These are phyloP conservation scores for Lasioglossum lativentre DNA, from an alignment of 2,888 invertebrate genomes.

Conservation along the genomic window DNA sequence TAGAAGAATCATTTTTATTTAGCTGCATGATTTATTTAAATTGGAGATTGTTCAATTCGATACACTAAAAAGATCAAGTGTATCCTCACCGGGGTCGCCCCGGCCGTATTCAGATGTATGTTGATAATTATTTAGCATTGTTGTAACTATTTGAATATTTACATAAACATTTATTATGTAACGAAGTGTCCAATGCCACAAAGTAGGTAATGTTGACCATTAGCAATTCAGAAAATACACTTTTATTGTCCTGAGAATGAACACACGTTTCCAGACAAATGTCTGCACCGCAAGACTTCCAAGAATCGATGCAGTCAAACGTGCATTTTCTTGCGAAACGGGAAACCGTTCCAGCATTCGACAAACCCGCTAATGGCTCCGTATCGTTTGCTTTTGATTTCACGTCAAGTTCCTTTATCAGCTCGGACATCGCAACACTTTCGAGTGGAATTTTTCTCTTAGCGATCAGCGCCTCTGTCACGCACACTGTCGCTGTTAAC, in stretches of 20 bases:
- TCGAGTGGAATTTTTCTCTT: not conserved
- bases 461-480: not conserved
- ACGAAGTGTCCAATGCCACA: not conserved
- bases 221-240: not conserved
- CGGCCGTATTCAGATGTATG: not conserved
- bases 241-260: not conserved
- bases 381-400: not conserved
- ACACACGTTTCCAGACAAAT: not conserved
- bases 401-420: not conserved
- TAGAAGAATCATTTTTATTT: not conserved
- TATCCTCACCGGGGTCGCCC: not conserved
- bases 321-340: not conserved
- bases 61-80: not conserved
- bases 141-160: not conserved
- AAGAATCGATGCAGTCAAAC: not conserved
- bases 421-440: not conserved
- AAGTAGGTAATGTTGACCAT: too few relatives aligned
- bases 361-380: not conserved
- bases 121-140: not conserved
- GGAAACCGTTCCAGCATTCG: not conserved
- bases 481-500: constrained; percentile 1
- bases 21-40: not conserved
- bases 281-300: not conserved
- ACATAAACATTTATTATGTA: not conserved
- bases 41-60: not conserved